Percentiles rank a stretch among this genome's conserved stretches.
phyloP scores from a whole-genome alignment of 1,140 invertebrate species.

The Doryteuthis pealeii region DNA sequence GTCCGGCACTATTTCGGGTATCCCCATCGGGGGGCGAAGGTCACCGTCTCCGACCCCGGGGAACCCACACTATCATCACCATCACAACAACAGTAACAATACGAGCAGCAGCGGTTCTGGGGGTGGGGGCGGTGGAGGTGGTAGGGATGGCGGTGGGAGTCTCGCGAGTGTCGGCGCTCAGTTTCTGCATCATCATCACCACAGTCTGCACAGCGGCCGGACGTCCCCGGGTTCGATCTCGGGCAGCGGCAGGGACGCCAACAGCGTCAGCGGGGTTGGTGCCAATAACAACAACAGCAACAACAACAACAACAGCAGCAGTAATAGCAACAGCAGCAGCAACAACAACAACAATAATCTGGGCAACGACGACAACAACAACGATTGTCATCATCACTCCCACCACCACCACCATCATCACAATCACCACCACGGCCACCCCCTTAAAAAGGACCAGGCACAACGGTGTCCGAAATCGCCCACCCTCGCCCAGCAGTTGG shows the following conservation, averaged over 20 bases:
- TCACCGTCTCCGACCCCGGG: neutral
- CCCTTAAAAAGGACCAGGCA: neutral
- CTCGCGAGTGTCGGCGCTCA: neutral
- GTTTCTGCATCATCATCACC: neutral
- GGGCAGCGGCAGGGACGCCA: neutral
- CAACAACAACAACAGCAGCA: neutral
- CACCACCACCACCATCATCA: slow-evolving; percentile 1
- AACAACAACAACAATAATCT: neutral
- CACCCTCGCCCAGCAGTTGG: neutral
- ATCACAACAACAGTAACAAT: no score
- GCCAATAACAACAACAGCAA: neutral
- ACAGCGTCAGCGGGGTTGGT: neutral
- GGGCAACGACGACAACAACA: neutral
- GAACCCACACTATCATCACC: neutral
- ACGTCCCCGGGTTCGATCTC: neutral
- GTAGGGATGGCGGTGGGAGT: neutral
- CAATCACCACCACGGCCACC: slow-evolving; percentile 11
- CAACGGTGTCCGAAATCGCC: neutral
- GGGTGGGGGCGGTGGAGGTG: neutral
- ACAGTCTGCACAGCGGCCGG: neutral
- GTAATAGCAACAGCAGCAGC: neutral
- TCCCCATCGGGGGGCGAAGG: slow-evolving; percentile 11
- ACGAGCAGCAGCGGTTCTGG: neutral
- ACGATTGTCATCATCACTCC: neutral
- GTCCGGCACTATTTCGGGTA: neutral